Conservation (phyloP, 2,113 vertebrate genomes). For the Coptodon bakossiorum region DNA sequence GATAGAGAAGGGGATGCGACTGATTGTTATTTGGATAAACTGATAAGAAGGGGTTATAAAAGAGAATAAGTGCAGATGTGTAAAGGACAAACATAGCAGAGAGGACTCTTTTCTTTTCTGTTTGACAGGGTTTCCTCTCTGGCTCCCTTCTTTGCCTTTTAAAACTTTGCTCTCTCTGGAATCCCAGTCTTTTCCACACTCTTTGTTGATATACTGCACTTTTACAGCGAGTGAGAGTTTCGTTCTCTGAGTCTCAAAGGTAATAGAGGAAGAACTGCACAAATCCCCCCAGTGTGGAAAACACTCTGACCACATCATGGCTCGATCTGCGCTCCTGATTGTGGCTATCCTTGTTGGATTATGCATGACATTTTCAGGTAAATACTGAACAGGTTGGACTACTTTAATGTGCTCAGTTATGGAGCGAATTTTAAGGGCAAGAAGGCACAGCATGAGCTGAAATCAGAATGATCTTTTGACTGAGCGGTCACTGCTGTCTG, state of each 20-base stretch:
- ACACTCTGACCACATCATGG: constrained; percentile 32
- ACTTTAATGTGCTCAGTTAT: background rate
- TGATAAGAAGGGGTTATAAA: background rate
- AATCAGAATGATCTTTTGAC: background rate
- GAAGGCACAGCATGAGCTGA: background rate
- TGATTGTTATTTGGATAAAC: background rate
- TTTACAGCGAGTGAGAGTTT: background rate
- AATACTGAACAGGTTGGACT: background rate
- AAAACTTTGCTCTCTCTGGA: background rate
- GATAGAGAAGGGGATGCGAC: background rate
- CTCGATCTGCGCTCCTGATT: background rate
- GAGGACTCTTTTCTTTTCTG: background rate
- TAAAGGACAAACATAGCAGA: background rate
- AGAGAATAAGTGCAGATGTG: background rate
- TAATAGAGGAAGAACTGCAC: background rate
- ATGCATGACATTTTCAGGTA: constrained; percentile 28
- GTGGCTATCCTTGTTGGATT: constrained; percentile 6
- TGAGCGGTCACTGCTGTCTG: background rate
- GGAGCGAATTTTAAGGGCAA: background rate
- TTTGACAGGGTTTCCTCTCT: background rate
- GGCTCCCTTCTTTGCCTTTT: background rate
- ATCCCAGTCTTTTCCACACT: background rate
- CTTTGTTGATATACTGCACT: background rate
- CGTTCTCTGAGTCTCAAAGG: background rate
- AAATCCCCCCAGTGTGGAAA: background rate